Evolutionary conservation across 2,888 invertebrate species (phyloP).

Genomic region (Ornithoptera priamus): DNA sequence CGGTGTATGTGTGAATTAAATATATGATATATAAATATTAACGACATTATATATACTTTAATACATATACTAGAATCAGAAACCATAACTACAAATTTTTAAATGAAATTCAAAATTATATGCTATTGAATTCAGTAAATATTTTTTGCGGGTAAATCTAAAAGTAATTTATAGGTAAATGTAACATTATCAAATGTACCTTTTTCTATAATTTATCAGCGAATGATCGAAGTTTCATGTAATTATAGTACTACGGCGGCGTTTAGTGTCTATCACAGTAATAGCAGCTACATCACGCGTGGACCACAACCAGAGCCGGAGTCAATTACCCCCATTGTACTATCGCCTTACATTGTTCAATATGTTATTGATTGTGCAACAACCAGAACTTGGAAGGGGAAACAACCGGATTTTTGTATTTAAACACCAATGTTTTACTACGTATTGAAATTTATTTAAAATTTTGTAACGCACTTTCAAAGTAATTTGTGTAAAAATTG

Average conservation of each 20-base stretch:
- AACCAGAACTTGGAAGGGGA: background rate
- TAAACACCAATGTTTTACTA: background rate
- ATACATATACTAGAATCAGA: too few relatives aligned
- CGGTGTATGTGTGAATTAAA: too few relatives aligned
- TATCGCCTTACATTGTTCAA: slow-evolving; percentile 25
- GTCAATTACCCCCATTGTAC: slow-evolving; percentile 23
- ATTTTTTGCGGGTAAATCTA: background rate
- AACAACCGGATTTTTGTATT: slow-evolving; percentile 1
- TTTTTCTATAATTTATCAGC: background rate
- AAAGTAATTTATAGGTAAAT: background rate
- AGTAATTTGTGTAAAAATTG: too few relatives aligned
- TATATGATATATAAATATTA: too few relatives aligned
- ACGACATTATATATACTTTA: too few relatives aligned
- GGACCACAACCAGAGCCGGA: slow-evolving; percentile 13
- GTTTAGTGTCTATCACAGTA: slow-evolving; percentile 19
- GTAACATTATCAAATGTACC: background rate
- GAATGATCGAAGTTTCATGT: background rate
- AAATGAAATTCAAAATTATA: too few relatives aligned
- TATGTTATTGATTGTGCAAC: slow-evolving; percentile 24
- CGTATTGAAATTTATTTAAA: background rate
- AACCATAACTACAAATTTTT: too few relatives aligned
- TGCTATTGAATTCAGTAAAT: too few relatives aligned
- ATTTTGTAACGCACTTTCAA: too few relatives aligned
- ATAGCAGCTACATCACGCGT: slow-evolving; percentile 10
- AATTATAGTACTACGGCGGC: slow-evolving; percentile 6